A percentile compares a stretch with the other conserved stretches of the same genome.
phyloP scores from a whole-genome alignment of 2,113 vertebrate species.

The Nycticebus coucang region DNA sequence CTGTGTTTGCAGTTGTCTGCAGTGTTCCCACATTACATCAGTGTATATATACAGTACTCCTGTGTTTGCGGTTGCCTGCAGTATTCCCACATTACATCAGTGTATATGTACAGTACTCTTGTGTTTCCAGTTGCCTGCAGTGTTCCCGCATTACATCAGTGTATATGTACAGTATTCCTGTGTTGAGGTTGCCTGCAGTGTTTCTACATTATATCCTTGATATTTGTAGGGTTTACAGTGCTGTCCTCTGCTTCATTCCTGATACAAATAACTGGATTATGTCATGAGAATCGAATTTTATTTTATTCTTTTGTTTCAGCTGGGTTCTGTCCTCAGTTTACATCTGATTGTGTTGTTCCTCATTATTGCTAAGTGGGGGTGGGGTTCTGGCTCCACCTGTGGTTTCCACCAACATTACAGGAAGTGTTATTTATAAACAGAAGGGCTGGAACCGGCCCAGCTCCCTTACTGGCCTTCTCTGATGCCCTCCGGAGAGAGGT shows the following conservation, averaged over 20 bases:
- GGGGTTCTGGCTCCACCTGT: neutral
- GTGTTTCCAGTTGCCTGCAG: too few species aligned
- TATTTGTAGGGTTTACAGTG: neutral
- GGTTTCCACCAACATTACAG: neutral
- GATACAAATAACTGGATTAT: neutral
- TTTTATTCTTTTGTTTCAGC: neutral
- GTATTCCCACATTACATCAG: too few species aligned
- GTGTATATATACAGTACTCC: too few species aligned
- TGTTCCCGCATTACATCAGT: too few species aligned
- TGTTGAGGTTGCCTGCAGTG: too few species aligned
- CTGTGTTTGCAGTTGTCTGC: too few species aligned
- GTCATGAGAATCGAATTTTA: neutral
- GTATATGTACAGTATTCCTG: too few species aligned
- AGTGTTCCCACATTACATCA: too few species aligned
- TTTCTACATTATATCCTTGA: neutral
- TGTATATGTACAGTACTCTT: too few species aligned
- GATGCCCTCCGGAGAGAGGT: too few species aligned
- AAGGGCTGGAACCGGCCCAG: neutral
- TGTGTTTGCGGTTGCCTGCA: too few species aligned
- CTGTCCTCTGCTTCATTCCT: neutral
- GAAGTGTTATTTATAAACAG: neutral
- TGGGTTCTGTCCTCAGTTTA: neutral
- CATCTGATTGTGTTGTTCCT: neutral
- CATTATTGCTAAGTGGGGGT: too few species aligned
- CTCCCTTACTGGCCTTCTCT: neutral